Evolutionary conservation across 1,140 invertebrate species (phyloP).

Genomic region (Triops cancriformis): DNA sequence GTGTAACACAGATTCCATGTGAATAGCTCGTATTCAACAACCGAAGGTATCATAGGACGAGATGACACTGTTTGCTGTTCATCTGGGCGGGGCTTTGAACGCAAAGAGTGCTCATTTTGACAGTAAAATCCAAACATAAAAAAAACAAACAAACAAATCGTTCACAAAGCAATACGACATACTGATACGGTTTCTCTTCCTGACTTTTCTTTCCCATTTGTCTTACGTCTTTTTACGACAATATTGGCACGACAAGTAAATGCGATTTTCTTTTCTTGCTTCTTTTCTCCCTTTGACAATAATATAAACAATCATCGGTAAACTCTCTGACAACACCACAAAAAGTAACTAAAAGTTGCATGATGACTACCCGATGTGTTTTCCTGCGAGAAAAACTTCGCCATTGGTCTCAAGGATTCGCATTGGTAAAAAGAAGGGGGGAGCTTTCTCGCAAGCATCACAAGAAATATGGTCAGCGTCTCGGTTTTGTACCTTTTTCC

Average conservation of each 20-base stretch:
- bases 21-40: background rate
- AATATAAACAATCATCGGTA: background rate
- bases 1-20: background rate
- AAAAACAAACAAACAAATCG: background rate
- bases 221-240: background rate
- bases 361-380: background rate
- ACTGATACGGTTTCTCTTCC: slow-evolving; percentile 2
- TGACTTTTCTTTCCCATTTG: background rate
- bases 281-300: no score
- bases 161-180: background rate
- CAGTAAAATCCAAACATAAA: background rate
- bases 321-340: background rate
- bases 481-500: background rate
- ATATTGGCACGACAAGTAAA: background rate
- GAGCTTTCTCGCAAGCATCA: background rate
- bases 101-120: background rate
- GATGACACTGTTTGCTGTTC: background rate
- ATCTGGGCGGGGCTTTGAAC: background rate
- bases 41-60: background rate
- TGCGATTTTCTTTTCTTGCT: background rate
- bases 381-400: background rate
- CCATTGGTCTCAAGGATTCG: background rate
- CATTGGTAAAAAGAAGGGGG: background rate
- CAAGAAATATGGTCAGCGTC: background rate
- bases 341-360: background rate